Evolutionary conservation across 2,888 invertebrate genomes (phyloP), one percentile per base, ranked within the genome.

Genomic region (Synergus umbraculus): DNA sequence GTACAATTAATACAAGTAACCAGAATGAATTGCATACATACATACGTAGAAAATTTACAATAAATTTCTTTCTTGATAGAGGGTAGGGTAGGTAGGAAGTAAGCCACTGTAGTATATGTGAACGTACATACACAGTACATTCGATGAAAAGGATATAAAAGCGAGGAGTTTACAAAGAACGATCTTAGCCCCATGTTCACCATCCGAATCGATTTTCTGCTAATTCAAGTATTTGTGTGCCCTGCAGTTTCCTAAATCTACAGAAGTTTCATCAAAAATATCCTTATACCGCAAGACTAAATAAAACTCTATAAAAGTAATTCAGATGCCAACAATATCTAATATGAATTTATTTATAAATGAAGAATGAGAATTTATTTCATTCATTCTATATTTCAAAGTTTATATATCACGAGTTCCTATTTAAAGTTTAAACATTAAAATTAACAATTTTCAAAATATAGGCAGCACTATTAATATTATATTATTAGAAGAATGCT

Each of bases 1-100:
- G 49, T 77, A 80, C 80, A 81, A 83, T 80, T 81, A 83, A 83
- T 77, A 77, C 64, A 77, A 77, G 64, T 77, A 69, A 43, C 29
- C 3, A 29, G 41, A n/a, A 66, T 66, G 44, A 44, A 65, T 65
- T 37, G 37, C 64, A n/a, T 65, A 65, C 41, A 37, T 41, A 65
- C 41, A 65, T 41, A 29, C 29, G 29, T 29, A 41, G 29, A 66
- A 66, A 43, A 43, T 66, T 66, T 18, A 29, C 43, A 66, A 66
- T 66, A 66, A 43, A 69, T 69, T 69, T 29, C 69, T 69, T 69
- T 46, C 29, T 49, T 69, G 69, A 69, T 49, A 15, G 43, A 67
- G 69, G 29, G 69, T 69, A 46, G 44, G 54, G 54, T 54, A 15
- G 54, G 13, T 54, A 15, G 54, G 13, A 46, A 46, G 12, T 46